phyloP scores from a whole-genome alignment of 1,140 invertebrate species.

The Amphibalanus amphitrite region DNA sequence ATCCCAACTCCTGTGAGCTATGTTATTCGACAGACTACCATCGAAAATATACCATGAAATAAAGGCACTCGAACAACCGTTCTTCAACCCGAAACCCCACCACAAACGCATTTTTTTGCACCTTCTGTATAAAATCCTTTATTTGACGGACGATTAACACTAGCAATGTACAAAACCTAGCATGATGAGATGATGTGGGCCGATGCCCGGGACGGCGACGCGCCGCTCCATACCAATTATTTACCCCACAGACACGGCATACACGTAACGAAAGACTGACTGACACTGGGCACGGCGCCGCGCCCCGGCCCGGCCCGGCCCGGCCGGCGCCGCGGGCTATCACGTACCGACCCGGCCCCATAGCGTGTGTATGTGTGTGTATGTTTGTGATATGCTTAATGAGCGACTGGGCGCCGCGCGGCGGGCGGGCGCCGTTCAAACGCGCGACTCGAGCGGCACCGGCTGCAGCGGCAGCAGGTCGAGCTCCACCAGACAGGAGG shows the following conservation, averaged over 20 bases:
- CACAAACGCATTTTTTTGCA: background rate
- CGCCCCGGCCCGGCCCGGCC: too few species aligned
- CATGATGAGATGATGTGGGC: background rate
- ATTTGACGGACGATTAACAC: background rate
- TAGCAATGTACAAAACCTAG: conserved; percentile 1
- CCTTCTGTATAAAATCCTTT: background rate
- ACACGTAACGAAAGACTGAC: background rate
- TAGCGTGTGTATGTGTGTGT: too few species aligned
- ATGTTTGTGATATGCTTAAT: too few species aligned
- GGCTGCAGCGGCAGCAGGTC: background rate
- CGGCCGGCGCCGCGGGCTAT: background rate
- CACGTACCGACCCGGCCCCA: background rate
- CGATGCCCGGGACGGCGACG: too few species aligned
- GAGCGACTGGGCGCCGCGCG: too few species aligned
- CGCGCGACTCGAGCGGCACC: background rate
- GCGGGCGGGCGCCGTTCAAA: background rate
- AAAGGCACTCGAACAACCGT: too few species aligned
- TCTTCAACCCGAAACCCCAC: too few species aligned
- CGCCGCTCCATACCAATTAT: background rate
- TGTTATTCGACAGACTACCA: too few species aligned
- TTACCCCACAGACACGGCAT: background rate
- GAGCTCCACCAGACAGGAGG: background rate
- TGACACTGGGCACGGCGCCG: background rate
- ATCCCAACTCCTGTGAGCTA: too few species aligned
- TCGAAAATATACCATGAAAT: too few species aligned